Conservation (phyloP, 2,113 vertebrate species). For the Gallinago jamesoni region DNA sequence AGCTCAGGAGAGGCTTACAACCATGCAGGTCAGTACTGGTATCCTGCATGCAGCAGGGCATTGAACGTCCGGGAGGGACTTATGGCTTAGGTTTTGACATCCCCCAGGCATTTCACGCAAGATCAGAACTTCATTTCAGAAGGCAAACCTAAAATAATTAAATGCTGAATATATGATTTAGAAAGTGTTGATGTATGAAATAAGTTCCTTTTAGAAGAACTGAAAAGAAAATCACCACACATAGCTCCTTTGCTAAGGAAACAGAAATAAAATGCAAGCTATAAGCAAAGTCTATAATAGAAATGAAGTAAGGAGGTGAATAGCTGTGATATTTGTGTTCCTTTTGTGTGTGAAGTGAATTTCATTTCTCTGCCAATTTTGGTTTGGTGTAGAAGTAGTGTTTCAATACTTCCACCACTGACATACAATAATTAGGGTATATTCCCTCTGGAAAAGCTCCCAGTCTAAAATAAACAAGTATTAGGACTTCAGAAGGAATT, state of each 20-base stretch:
- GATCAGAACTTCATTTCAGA: neutral
- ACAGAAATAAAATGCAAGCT: neutral
- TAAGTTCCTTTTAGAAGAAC: neutral
- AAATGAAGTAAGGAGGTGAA: neutral
- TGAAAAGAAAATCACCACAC: neutral
- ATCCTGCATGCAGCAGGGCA: fast-evolving
- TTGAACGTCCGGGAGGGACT: neutral
- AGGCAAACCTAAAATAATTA: neutral
- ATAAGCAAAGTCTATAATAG: neutral
- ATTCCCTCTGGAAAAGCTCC: neutral
- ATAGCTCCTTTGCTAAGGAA: neutral
- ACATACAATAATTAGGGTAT: neutral
- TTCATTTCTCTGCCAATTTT: neutral
- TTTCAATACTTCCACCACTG: neutral
- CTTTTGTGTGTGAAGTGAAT: neutral
- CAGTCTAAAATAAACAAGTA: neutral
- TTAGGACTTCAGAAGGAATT: neutral
- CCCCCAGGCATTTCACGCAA: neutral
- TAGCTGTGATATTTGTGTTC: neutral
- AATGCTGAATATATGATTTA: neutral
- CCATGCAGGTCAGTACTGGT: neutral
- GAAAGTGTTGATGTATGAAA: neutral
- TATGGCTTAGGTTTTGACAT: neutral
- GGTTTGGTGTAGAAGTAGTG: neutral
- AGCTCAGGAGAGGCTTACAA: neutral